Evolutionary conservation across 2,113 vertebrate genomes (phyloP).

Genomic region (Sciurus niger): DNA sequence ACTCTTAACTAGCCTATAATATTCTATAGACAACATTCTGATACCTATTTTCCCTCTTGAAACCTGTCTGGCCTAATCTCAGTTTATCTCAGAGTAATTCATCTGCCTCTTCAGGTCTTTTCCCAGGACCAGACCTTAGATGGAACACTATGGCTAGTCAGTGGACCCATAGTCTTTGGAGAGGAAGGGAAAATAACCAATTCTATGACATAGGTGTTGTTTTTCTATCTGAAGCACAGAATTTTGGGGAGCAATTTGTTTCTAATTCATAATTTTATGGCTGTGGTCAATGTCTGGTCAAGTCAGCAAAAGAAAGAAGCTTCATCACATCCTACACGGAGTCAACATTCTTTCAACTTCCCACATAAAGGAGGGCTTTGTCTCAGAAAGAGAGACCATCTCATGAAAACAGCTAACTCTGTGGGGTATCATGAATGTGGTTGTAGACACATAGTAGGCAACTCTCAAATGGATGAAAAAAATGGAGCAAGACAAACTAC

Average conservation of each 20-base stretch:
- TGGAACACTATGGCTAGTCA: background rate
- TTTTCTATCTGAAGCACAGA: slow-evolving; percentile 17
- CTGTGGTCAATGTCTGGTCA: background rate
- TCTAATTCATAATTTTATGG: background rate
- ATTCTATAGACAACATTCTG: background rate
- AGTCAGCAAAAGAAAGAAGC: background rate
- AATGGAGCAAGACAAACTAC: background rate
- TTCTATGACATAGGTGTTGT: background rate
- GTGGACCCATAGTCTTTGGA: background rate
- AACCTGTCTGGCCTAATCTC: background rate
- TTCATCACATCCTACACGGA: background rate
- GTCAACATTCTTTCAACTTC: background rate
- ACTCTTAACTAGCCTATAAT: background rate
- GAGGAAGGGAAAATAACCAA: background rate
- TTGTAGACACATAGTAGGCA: background rate
- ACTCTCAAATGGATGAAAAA: background rate
- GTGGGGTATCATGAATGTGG: background rate
- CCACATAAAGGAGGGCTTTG: background rate
- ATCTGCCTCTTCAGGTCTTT: background rate
- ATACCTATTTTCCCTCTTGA: background rate
- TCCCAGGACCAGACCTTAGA: background rate
- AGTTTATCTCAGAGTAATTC: background rate
- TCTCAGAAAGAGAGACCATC: background rate
- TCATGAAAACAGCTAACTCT: background rate
- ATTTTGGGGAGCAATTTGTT: background rate